Conservation (phyloP, 2,797 vertebrate species). For the Anguilla marmorata region DNA sequence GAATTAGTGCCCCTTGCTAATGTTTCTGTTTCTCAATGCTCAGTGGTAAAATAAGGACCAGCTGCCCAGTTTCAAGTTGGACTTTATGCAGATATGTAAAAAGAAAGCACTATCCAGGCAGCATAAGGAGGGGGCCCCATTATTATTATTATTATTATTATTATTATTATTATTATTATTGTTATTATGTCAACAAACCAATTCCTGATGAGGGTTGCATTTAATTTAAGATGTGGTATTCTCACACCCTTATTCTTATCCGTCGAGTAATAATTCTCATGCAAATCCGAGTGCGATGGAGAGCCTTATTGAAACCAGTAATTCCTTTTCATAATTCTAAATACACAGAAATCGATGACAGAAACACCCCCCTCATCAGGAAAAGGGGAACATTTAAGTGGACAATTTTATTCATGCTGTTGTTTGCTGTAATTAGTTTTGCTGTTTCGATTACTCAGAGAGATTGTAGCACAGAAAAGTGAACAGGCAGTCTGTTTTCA, state of each 20-base stretch:
- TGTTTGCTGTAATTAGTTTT: too few species aligned
- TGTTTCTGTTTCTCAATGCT: background rate
- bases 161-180: background rate
- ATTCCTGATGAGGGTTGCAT: background rate
- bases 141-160: background rate
- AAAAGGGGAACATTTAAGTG: background rate
- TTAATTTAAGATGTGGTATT: background rate
- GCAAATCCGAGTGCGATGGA: background rate
- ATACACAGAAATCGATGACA: background rate
- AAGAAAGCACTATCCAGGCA: background rate
- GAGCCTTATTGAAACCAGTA: background rate
- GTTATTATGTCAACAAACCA: background rate
- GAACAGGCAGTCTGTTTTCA: too few species aligned
- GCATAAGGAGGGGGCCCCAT: background rate
- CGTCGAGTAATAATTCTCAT: background rate
- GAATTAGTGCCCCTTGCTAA: slow-evolving; percentile 17
- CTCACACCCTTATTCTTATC: background rate
- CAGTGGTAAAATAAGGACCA: background rate
- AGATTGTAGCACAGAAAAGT: too few species aligned
- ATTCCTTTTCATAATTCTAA: background rate
- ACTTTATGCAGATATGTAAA: background rate
- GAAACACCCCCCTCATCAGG: background rate
- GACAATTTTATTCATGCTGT: background rate
- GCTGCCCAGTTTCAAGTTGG: slow-evolving; percentile 9
- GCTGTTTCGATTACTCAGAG: too few species aligned